Percentiles rank a stretch among this genome's conserved stretches.
Conservation (phyloP, 1,140 invertebrate species). For the Drosophila triauraria region DNA sequence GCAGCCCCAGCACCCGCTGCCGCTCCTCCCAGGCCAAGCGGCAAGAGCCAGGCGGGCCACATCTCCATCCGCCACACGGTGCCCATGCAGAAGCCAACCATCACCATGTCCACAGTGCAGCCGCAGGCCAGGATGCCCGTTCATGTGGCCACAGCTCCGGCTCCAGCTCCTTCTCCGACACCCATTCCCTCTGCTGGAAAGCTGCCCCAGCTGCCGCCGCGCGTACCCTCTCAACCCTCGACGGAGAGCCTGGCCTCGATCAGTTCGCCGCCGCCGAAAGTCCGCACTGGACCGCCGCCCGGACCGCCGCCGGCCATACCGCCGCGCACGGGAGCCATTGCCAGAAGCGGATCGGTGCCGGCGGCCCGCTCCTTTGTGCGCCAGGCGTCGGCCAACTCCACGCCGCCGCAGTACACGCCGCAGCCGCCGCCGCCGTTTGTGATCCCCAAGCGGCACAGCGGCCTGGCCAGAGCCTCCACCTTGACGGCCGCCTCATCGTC, state of each 20-base stretch:
- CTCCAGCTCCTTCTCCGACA: not conserved
- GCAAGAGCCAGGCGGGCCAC: constrained; percentile 43
- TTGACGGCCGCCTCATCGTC: constrained; percentile 29
- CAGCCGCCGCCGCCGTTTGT: constrained; percentile 87
- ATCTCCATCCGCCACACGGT: constrained; percentile 78
- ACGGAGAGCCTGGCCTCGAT: constrained; percentile 70
- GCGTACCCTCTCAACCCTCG: constrained; percentile 70
- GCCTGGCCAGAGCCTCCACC: constrained; percentile 70
- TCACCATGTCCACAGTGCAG: constrained; percentile 83
- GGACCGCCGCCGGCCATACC: constrained; percentile 85
- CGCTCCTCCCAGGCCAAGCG: constrained; percentile 5
- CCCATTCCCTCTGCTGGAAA: constrained; percentile 24
- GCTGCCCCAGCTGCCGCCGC: constrained; percentile 74
- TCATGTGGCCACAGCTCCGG: constrained; percentile 21
- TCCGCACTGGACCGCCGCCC: constrained; percentile 58
- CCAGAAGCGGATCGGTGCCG: constrained; percentile 76
- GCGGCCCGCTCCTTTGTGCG: constrained; percentile 66
- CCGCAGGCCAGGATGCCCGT: constrained; percentile 71
- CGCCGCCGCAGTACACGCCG: constrained; percentile 84
- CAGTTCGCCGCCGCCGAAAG: constrained; percentile 69
- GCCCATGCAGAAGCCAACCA: constrained; percentile 82
- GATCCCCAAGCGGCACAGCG: constrained; percentile 86
- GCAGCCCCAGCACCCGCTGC: constrained; percentile 31
- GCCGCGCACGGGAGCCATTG: constrained; percentile 75
- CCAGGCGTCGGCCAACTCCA: constrained; percentile 81